These are phyloP conservation scores for Tupiocoris notatus DNA, from an alignment of 2,888 invertebrate species.

Conservation along the genomic window DNA sequence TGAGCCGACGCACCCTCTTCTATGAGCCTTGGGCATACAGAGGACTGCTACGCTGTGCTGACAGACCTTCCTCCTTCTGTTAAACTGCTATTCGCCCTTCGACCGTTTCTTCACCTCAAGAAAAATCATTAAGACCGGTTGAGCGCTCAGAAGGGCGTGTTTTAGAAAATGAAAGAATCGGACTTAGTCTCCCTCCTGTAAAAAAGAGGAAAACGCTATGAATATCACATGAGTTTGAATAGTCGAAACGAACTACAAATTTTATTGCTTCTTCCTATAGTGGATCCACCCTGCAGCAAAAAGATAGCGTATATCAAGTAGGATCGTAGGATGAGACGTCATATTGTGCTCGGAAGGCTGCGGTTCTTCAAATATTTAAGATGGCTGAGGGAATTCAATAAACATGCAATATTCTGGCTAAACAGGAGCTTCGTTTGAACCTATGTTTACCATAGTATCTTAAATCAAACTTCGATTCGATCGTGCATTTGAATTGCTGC, in stretches of 20 bases:
- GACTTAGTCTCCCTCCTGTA: background rate
- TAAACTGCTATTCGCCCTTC: background rate
- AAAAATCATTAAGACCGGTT: constrained; percentile 25
- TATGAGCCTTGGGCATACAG: background rate
- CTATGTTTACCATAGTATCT: no score
- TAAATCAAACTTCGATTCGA: no score
- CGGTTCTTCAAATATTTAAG: background rate
- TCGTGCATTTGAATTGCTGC: no score
- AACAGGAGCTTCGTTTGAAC: no score
- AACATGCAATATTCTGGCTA: background rate
- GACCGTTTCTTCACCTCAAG: constrained; percentile 7
- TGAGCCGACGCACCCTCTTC: background rate
- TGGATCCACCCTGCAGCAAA: background rate
- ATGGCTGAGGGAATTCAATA: background rate
- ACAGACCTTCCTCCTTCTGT: background rate
- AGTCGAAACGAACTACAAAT: background rate
- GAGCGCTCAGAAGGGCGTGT: background rate
- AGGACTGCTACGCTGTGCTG: background rate
- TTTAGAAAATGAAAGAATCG: constrained; percentile 27
- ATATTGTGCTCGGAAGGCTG: no score
- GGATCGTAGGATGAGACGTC: background rate
- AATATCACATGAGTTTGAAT: background rate
- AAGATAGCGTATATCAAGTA: background rate
- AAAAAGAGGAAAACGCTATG: background rate
- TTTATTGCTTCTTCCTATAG: background rate